Percentiles rank a stretch among this genome's conserved stretches.
Conservation (phyloP, 2,888 invertebrate genomes). For the Salpingus planirostris region DNA sequence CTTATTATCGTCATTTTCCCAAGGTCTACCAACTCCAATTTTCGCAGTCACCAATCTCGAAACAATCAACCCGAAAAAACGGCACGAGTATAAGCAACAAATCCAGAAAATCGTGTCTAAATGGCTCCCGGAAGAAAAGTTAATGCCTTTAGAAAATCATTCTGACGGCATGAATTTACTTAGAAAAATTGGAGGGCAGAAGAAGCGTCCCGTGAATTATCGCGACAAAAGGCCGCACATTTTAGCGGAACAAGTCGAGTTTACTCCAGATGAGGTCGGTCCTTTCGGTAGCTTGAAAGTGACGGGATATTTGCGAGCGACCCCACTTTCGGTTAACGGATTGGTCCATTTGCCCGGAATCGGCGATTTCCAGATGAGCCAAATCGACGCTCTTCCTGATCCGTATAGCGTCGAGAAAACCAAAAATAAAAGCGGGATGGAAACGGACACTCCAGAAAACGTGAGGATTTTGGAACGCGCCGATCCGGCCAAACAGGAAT, state of each 20-base stretch:
- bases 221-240: slow-evolving; percentile 78
- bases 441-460: background rate
- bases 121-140: slow-evolving; percentile 75
- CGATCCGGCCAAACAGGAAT: slow-evolving; percentile 61
- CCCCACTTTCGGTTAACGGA: slow-evolving; percentile 75
- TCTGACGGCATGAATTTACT: slow-evolving; percentile 68
- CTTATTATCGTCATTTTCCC: slow-evolving; percentile 64
- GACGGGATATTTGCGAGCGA: slow-evolving; percentile 80
- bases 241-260: slow-evolving; percentile 71
- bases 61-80: slow-evolving; percentile 63
- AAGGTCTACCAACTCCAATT: slow-evolving; percentile 67
- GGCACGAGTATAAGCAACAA: slow-evolving; percentile 56
- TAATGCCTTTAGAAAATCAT: slow-evolving; percentile 66
- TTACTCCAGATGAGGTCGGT: slow-evolving; percentile 42
- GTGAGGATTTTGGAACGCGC: slow-evolving; percentile 46
- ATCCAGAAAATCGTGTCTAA: slow-evolving; percentile 57
- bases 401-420: slow-evolving; percentile 54
- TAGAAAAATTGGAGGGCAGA: slow-evolving; percentile 68
- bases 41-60: slow-evolving; percentile 68
- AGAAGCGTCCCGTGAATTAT: slow-evolving; percentile 62
- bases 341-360: slow-evolving; percentile 86
- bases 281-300: slow-evolving; percentile 62
- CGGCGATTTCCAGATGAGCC: slow-evolving; percentile 86
- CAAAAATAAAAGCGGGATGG: too few relatives aligned
- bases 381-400: slow-evolving; percentile 64